Evolutionary conservation across 1,140 invertebrate species (phyloP), one percentile per base, ranked within the genome.

Genomic region (Bathynomus jamesi): DNA sequence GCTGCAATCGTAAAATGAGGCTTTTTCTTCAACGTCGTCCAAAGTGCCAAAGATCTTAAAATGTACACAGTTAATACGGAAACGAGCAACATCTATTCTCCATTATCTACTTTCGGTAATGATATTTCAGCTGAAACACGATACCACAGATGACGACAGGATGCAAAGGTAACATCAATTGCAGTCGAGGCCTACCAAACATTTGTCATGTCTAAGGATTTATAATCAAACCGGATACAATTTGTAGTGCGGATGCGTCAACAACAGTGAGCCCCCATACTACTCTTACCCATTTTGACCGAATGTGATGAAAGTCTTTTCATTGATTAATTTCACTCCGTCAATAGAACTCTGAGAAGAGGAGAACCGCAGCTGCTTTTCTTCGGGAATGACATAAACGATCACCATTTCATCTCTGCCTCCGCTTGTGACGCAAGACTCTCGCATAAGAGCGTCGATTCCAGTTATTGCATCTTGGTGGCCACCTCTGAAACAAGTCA

Each of bases 301-400:
- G 63, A 92, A 91, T 7, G 93, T 92, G 0, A 98, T 83, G 84
- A 98, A 98, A 82, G 92, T 88, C 73, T 94, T 89, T 80, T 97
- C 94, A 82, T 96, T 95, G 27, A 98, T 88, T 29, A 96, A 83
- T 80, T 89, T 91, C 0, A 98, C 91, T 79, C 85, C 87, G 82
- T 98, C 96, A 64, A 97, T 89, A 75, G 89, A 93, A 53, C 89
- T 89, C 69, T 83, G 81, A 76, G 89, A 88, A 0, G 89, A 91
- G 80, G 95, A 93, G 81, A 92, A 98, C 73, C 98, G 90, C 7
- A 98, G 84, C 80, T 98, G 96, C 61, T 95, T 96, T 81, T 98
- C 96, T 84, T 98, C 95, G 0, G 90, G 87, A 71, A 99, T 91
- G 82, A 98, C 98, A 95, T 95, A 99, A 76, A 98, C 87, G 75